These are phyloP conservation scores for Drosophila punjabiensis DNA, from an alignment of 1,140 invertebrate species.

Conservation along the genomic window DNA sequence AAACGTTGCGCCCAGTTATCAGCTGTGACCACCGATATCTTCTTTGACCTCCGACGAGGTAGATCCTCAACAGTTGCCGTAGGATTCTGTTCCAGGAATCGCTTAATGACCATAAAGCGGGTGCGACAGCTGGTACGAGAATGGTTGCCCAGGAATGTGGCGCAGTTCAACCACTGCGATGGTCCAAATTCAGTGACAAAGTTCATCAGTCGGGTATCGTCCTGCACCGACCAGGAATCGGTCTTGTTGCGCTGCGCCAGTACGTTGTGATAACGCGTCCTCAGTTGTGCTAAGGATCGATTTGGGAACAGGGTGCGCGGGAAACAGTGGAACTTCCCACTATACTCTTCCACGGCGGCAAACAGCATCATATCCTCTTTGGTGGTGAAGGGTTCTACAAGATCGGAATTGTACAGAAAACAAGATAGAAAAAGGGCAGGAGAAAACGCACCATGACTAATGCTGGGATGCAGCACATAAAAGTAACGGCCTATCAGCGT, in stretches of 20 bases:
- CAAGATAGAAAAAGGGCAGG: neutral
- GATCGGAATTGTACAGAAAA: neutral
- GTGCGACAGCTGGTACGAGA: constrained; percentile 86
- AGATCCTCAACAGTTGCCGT: constrained; percentile 33
- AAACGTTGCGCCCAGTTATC: constrained; percentile 78
- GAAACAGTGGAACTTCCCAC: constrained; percentile 87
- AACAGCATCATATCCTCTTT: constrained; percentile 88
- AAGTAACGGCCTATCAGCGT: constrained; percentile 88
- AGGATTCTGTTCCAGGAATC: constrained; percentile 83
- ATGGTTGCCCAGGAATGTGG: constrained; percentile 82
- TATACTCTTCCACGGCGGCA: constrained; percentile 87
- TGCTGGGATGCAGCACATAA: constrained; percentile 81
- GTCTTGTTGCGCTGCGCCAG: constrained; percentile 79
- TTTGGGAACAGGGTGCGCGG: constrained; percentile 86
- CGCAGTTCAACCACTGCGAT: constrained; percentile 85
- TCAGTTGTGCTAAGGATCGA: constrained; percentile 86
- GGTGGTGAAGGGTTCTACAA: constrained; percentile 84
- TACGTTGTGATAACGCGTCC: constrained; percentile 86
- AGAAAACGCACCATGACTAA: constrained; percentile 67
- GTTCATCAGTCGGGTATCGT: constrained; percentile 85
- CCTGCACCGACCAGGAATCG: constrained; percentile 85
- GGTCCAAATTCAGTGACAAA: constrained; percentile 80
- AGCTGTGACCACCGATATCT: constrained; percentile 40
- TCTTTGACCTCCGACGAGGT: constrained; percentile 55
- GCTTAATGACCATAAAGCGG: constrained; percentile 84